A percentile compares a stretch with the other conserved stretches of the same genome.
These are phyloP conservation scores for Myotis yumanensis DNA, from an alignment of 2,113 vertebrate species.

Conservation along the genomic window DNA sequence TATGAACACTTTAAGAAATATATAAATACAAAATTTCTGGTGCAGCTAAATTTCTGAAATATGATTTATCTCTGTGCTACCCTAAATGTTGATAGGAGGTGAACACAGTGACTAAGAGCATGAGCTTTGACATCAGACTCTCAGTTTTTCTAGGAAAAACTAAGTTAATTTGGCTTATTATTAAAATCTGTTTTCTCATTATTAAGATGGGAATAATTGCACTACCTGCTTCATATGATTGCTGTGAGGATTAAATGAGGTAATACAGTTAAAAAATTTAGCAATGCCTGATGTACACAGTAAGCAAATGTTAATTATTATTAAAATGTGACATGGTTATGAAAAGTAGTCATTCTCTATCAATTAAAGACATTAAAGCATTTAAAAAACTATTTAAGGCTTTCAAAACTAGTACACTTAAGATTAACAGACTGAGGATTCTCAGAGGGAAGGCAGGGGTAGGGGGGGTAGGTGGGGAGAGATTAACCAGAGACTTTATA, in stretches of 20 bases:
- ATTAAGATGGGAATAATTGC: not conserved
- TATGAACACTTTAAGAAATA: constrained; percentile 6
- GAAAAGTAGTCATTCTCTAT: constrained; percentile 6
- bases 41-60: not conserved
- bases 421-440: not conserved
- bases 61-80: not conserved
- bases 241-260: constrained; percentile 18
- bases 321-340: constrained; percentile 33
- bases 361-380: constrained; percentile 29
- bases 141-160: not conserved
- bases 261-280: not conserved
- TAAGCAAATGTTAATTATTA: not conserved
- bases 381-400: constrained; percentile 12
- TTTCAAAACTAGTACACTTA: not conserved
- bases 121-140: not conserved
- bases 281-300: not conserved
- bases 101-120: not conserved
- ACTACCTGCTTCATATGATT: not conserved
- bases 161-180: not conserved
- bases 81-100: not conserved
- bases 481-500: no score
- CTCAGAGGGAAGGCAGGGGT: no score
- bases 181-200: constrained; percentile 23
- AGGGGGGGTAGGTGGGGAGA: no score
- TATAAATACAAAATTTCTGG: not conserved